Percentiles rank a stretch among this genome's conserved stretches.
phyloP scores from a whole-genome alignment of 2,113 vertebrate genomes.

The Tenebrosternarchus preto region DNA sequence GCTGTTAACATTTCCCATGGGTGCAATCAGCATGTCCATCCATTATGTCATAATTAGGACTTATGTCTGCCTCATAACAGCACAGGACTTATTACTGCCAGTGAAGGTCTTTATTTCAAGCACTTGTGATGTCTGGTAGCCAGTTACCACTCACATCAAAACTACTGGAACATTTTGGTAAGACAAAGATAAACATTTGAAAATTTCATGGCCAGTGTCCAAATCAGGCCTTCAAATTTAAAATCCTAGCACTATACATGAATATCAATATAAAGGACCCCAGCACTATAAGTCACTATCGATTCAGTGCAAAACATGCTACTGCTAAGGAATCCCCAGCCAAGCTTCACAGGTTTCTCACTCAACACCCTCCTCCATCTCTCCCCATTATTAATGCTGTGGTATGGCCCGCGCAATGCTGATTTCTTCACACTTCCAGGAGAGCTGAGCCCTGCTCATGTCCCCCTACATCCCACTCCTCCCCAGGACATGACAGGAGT shows the following conservation, averaged over 20 bases:
- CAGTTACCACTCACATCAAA: background rate
- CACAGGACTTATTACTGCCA: background rate
- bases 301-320: background rate
- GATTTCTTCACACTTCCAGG: background rate
- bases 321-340: background rate
- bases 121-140: no score
- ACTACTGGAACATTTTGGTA: background rate
- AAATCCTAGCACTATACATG: background rate
- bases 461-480: conserved; percentile 18
- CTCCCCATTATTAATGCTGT: background rate
- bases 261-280: background rate
- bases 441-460: background rate
- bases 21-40: background rate
- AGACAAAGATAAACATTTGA: background rate
- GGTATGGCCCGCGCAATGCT: background rate
- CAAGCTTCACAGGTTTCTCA: background rate
- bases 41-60: background rate
- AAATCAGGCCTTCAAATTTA: conserved; percentile 4
- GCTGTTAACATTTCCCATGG: conserved; percentile 1
- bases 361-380: background rate
- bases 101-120: background rate
- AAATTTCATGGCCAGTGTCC: background rate
- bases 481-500: background rate
- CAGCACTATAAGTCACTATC: background rate
- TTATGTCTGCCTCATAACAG: background rate